phyloP scores from a whole-genome alignment of 2,797 vertebrate genomes.

The Bradypodion pumilum region DNA sequence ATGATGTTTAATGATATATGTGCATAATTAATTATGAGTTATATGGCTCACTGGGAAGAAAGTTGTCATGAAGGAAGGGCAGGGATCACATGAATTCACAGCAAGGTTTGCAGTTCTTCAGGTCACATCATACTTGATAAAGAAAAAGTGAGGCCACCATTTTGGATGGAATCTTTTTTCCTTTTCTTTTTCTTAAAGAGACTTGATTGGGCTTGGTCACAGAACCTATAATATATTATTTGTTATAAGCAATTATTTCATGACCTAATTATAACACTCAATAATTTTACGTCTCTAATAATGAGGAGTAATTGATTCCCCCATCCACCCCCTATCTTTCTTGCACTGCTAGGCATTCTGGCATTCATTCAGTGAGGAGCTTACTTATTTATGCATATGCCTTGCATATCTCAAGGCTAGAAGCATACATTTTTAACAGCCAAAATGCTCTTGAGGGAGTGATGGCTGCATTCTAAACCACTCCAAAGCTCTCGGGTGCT shows the following conservation, averaged over 20 bases:
- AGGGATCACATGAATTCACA: not conserved
- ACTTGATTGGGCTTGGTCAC: slow-evolving; percentile 26
- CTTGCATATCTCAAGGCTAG: slow-evolving; percentile 65
- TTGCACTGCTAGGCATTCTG: slow-evolving; percentile 40
- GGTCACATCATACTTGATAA: not conserved
- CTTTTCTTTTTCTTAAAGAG: not conserved
- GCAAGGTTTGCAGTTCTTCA: not conserved
- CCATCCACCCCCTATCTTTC: rapidly evolving
- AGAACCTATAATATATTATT: slow-evolving; percentile 46
- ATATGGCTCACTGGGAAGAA: not conserved
- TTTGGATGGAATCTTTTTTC: not conserved
- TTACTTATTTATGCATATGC: slow-evolving; percentile 68
- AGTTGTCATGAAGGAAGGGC: not conserved
- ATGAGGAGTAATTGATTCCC: slow-evolving; percentile 34
- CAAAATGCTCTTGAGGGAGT: slow-evolving; percentile 50
- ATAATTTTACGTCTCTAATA: slow-evolving; percentile 55
- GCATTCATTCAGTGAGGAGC: slow-evolving; percentile 43
- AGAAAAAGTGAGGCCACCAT: not conserved
- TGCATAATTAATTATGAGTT: not conserved
- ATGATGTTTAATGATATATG: not conserved
- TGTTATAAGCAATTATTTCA: slow-evolving; percentile 42
- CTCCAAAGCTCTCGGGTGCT: slow-evolving; percentile 49
- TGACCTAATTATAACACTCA: slow-evolving; percentile 59
- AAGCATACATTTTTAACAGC: slow-evolving; percentile 69
- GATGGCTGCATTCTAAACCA: slow-evolving; percentile 38